Evolutionary conservation across 2,113 vertebrate genomes (phyloP).

Genomic region (Typhlomys cinereus): DNA sequence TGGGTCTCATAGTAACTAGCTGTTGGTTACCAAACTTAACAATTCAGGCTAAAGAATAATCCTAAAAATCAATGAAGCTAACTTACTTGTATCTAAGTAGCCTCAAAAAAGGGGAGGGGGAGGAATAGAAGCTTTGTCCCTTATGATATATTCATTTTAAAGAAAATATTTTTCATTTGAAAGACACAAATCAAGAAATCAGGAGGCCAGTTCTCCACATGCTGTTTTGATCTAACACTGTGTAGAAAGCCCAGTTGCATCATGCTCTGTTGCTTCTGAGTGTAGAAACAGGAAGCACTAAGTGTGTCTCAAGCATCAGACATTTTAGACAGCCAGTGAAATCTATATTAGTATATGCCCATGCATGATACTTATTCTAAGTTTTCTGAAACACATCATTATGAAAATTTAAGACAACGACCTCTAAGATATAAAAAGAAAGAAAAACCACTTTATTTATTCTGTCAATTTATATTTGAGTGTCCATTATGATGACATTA

Average conservation of each 20-base stretch:
- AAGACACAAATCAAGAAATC: neutral
- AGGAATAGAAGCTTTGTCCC: neutral
- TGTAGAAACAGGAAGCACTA: constrained; percentile 55
- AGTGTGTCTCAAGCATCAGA: constrained; percentile 2
- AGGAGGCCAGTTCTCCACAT: neutral
- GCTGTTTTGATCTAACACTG: neutral
- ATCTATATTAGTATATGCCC: neutral
- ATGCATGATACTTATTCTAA: neutral
- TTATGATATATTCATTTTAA: neutral
- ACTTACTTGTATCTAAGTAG: constrained; percentile 1
- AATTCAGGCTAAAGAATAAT: constrained; percentile 3
- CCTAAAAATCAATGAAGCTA: neutral
- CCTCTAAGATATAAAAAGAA: neutral
- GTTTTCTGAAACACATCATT: neutral
- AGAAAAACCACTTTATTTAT: too few species aligned
- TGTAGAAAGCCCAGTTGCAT: constrained; percentile 19
- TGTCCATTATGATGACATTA: neutral
- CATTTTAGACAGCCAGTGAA: neutral
- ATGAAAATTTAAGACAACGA: neutral
- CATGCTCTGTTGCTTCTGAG: neutral
- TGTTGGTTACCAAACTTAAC: neutral
- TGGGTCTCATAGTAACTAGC: neutral
- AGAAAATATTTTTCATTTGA: neutral
- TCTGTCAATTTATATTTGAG: too few species aligned
- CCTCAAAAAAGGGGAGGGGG: neutral